Conservation (phyloP, 1,140 invertebrate species). For the Drosophila aff. region DNA sequence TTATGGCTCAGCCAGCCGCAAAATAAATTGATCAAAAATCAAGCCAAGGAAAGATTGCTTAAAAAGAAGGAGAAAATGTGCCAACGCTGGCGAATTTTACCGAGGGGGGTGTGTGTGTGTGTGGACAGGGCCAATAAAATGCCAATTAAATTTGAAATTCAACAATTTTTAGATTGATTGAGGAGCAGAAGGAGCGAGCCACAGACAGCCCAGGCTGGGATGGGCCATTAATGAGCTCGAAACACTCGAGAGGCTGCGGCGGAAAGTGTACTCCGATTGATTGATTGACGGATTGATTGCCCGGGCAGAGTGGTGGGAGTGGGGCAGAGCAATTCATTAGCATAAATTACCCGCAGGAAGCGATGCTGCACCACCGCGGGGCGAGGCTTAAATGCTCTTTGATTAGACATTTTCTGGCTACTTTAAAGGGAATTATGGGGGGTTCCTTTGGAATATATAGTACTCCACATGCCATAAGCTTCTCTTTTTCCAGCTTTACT, state of each 20-base stretch:
- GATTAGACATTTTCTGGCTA: background rate
- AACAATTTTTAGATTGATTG: conserved; percentile 27
- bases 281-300: conserved; percentile 57
- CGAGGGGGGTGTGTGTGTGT: background rate
- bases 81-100: conserved; percentile 34
- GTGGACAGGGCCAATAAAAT: conserved; percentile 37
- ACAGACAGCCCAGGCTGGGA: conserved; percentile 1
- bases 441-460: no score
- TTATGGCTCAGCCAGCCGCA: conserved; percentile 12
- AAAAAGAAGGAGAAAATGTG: conserved; percentile 41
- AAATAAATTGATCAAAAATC: conserved; percentile 69
- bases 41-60: conserved; percentile 56
- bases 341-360: conserved; percentile 66
- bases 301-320: conserved; percentile 16
- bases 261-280: conserved; percentile 51
- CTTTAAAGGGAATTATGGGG: background rate
- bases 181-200: background rate
- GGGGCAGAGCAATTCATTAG: conserved; percentile 57
- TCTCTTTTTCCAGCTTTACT: background rate
- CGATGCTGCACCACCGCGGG: background rate
- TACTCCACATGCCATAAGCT: background rate
- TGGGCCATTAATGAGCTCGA: conserved; percentile 58
- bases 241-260: conserved; percentile 46
- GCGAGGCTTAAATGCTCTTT: conserved; percentile 9
- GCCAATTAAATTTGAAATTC: conserved; percentile 73